Base-by-base conservation (phyloP, 2,113 vertebrate species). In the Solea solea region DNA sequence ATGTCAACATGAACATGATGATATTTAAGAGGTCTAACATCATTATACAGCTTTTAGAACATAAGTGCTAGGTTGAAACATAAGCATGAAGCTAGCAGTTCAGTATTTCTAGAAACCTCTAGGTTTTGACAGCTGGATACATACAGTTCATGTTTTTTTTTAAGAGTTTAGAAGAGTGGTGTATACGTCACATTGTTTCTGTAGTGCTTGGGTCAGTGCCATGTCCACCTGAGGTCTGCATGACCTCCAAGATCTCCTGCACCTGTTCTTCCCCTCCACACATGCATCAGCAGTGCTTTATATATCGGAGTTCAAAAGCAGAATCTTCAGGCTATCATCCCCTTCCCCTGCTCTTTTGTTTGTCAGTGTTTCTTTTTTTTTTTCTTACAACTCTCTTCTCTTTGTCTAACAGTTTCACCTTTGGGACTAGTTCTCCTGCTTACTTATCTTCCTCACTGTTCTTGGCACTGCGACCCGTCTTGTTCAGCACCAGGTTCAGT, bases 401-500 rank as follows among this genome's bases (percentile, higher is more conserved):
- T 49, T 15, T 11, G 11, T 9, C 39, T 57, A 27, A 44, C 34
- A 34, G 34, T 34, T 34, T 34, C 28, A 28, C 16, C 53, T 55
- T 42, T n/a, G 34, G 34, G 34, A 34, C 45, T 13, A 13, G 10
- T 60, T n/a, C 44, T 41, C 40, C 50, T 10, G 54, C 64, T 57
- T 27, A 50, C 50, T 49, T 34, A 8, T 14, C 52, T 3, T 42
- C 66, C 62, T 86, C 82, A 63, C 80, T 21, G 56, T 3, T 88
- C 25, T 86, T 87, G 52, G 89, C 58, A 1, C 28, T 71, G 83
- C 92, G 90, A 1, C 87, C 94, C 2, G 83, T 95, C 78, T 95
- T 95, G 54, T 84, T 94, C 28, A 99, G 91, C 70, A 98, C 96
- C 0, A 87, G 90, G 66, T 78, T 97, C 3, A 99, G 93, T 78